phyloP scores from a whole-genome alignment of 2,888 invertebrate species.

The Miltochrista miniata region DNA sequence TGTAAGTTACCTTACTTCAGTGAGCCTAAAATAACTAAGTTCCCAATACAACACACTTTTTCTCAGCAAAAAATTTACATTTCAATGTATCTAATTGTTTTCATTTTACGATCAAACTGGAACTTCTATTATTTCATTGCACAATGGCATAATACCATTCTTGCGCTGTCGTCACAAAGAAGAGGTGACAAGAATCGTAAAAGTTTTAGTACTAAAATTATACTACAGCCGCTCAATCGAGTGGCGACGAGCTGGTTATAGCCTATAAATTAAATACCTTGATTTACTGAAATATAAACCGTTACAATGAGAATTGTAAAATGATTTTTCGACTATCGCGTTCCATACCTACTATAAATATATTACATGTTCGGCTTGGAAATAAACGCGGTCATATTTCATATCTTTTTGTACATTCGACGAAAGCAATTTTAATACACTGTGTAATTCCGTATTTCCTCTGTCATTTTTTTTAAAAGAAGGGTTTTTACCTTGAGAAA shows the following conservation, averaged over 20 bases:
- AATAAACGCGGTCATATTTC: too few species aligned
- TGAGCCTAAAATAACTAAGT: too few species aligned
- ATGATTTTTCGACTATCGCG: not conserved
- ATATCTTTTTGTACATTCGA: too few species aligned
- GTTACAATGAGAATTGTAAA: not conserved
- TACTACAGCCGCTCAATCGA: constrained; percentile 52
- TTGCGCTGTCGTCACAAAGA: constrained; percentile 56
- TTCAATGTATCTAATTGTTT: not conserved
- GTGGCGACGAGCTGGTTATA: constrained; percentile 15
- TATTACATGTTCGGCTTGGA: too few species aligned
- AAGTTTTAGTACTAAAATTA: constrained; percentile 61
- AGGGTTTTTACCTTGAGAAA: not conserved
- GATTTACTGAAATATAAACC: constrained; percentile 16
- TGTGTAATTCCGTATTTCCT: too few species aligned
- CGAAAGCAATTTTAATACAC: too few species aligned
- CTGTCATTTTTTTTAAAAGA: not conserved
- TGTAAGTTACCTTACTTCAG: too few species aligned
- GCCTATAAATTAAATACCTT: constrained; percentile 16
- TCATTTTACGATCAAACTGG: not conserved
- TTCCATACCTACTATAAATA: too few species aligned
- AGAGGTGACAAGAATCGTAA: constrained; percentile 64
- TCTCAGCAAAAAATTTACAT: too few species aligned
- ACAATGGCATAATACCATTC: constrained; percentile 17
- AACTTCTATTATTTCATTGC: constrained; percentile 10
- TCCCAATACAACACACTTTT: too few species aligned